These are phyloP conservation scores for Drosophila anomalata DNA, from an alignment of 2,888 invertebrate genomes.

Conservation along the genomic window DNA sequence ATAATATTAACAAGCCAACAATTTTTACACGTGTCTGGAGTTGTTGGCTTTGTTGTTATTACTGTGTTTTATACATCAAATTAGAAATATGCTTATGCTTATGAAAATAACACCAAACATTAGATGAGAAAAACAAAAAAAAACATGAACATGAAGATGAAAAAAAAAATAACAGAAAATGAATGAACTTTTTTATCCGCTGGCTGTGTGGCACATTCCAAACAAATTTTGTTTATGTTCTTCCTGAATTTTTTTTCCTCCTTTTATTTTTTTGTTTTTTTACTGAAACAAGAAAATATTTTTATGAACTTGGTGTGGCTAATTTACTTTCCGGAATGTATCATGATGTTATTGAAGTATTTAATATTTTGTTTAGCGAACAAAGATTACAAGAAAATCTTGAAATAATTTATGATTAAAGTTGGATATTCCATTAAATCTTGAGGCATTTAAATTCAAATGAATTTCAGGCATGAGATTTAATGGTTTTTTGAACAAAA, in stretches of 20 bases:
- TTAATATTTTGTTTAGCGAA: background rate
- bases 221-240: conserved; percentile 28
- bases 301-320: conserved; percentile 33
- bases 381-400: background rate
- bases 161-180: conserved; percentile 5
- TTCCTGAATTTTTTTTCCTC: background rate
- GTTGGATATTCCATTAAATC: too few relatives aligned
- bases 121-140: conserved; percentile 21
- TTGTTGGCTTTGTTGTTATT: conserved; percentile 28
- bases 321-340: conserved; percentile 37
- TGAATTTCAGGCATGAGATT: background rate
- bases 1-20: conserved; percentile 62
- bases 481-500: background rate
- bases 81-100: conserved; percentile 59
- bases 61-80: conserved; percentile 33
- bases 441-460: background rate
- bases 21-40: conserved; percentile 53
- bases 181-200: conserved; percentile 1
- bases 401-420: conserved; percentile 11
- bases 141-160: conserved; percentile 7
- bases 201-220: conserved; percentile 24
- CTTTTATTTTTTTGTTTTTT: too few relatives aligned
- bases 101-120: conserved; percentile 14
- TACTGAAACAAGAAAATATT: conserved; percentile 20
- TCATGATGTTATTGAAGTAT: conserved; percentile 3